Conservation (phyloP, 1,140 invertebrate genomes). For the Apolygus lucorum region DNA sequence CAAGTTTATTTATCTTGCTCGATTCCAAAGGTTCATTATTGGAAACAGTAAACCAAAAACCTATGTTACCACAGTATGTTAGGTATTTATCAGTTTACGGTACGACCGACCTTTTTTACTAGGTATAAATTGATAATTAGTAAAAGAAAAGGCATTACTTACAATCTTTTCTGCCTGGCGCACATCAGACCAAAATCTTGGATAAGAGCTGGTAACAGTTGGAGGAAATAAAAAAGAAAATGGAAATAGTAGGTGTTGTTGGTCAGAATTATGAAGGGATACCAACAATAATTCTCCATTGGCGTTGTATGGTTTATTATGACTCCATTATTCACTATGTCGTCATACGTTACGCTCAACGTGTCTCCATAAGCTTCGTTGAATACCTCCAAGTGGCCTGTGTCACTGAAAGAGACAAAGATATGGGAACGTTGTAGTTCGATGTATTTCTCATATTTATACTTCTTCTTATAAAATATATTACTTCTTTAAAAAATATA, state of each 20-base stretch:
- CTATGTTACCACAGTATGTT: no score
- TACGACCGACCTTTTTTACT: no score
- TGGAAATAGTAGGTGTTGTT: background rate
- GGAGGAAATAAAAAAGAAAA: background rate
- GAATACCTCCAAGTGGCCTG: background rate
- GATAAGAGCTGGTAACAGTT: background rate
- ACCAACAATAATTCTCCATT: background rate
- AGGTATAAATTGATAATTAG: no score
- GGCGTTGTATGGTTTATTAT: background rate
- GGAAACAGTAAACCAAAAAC: no score
- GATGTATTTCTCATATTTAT: no score
- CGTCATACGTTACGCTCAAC: background rate
- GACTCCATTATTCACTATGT: background rate
- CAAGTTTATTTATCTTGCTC: no score
- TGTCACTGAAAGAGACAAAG: background rate
- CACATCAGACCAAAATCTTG: background rate
- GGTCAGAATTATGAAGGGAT: background rate
- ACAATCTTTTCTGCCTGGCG: background rate
- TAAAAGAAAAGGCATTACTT: no score
- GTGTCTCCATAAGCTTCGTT: background rate
- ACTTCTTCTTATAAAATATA: no score
- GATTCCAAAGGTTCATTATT: no score
- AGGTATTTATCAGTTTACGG: no score
- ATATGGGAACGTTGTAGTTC: no score
- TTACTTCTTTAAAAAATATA: no score